These are phyloP conservation scores for Antheraea assamensis DNA, from an alignment of 2,888 invertebrate genomes.

Conservation along the genomic window DNA sequence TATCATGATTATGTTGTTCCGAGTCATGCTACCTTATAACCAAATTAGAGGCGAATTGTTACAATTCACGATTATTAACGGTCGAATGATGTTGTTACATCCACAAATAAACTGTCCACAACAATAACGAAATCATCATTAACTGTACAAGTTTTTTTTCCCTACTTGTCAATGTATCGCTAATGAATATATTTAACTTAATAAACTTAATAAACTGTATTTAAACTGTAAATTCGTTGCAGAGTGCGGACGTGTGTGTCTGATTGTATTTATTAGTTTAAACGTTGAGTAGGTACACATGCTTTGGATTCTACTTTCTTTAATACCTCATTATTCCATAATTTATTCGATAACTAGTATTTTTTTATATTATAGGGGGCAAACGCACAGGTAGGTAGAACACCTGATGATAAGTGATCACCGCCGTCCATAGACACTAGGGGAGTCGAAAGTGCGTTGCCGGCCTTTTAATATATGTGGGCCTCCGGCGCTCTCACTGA, in stretches of 20 bases:
- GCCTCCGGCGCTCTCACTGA: too few relatives aligned
- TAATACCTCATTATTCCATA: background rate
- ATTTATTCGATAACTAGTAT: background rate
- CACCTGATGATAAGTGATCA: too few relatives aligned
- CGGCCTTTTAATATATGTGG: too few relatives aligned
- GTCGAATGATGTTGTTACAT: background rate
- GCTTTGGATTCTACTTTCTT: background rate
- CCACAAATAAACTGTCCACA: background rate
- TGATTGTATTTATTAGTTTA: background rate
- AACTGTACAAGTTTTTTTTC: background rate
- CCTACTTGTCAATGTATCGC: background rate
- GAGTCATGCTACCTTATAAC: background rate
- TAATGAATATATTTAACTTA: background rate
- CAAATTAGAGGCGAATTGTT: slow-evolving; percentile 1
- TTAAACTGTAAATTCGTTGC: background rate
- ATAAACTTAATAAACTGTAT: background rate
- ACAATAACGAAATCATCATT: background rate
- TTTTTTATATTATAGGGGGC: too few relatives aligned
- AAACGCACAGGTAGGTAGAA: too few relatives aligned
- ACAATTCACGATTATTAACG: slow-evolving; percentile 5
- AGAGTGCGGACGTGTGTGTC: background rate
- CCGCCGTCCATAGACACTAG: too few relatives aligned
- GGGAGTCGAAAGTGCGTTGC: too few relatives aligned
- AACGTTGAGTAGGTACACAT: background rate
- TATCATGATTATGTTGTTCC: background rate